Percentiles rank a stretch among this genome's conserved stretches.
Conservation (phyloP, 2,888 invertebrate genomes). For the Cantharis nigra region DNA sequence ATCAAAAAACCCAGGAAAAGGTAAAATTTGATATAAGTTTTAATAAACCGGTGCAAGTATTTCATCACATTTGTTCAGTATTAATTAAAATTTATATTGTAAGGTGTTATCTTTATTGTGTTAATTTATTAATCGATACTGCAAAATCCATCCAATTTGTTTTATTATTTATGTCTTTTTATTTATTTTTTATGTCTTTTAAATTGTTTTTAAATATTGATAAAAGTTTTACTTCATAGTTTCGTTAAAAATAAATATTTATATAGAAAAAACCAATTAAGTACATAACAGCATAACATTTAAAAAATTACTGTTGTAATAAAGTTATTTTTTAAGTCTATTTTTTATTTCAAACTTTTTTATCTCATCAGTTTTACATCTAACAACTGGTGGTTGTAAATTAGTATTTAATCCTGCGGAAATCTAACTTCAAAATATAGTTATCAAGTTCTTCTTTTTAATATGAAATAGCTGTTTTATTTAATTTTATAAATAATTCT, state of each 20-base stretch:
- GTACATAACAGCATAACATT: background rate
- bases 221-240: background rate
- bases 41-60: background rate
- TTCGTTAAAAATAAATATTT: background rate
- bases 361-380: no score
- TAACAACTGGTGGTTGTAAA: no score
- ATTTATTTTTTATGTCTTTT: slow-evolving; percentile 2
- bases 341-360: background rate
- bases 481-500: no score
- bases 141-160: background rate
- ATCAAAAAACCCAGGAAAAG: slow-evolving; percentile 61
- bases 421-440: no score
- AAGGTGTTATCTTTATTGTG: slow-evolving; percentile 2
- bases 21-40: slow-evolving; percentile 6
- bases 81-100: slow-evolving; percentile 10
- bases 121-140: background rate
- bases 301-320: background rate
- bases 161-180: background rate
- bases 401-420: no score
- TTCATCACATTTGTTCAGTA: slow-evolving; percentile 11
- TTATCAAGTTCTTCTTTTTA: no score
- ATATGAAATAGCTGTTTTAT: no score
- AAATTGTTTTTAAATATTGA: background rate
- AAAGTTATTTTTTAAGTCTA: background rate
- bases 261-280: background rate